A percentile compares a stretch with the other conserved stretches of the same genome.
Evolutionary conservation across 1,140 invertebrate species (phyloP).

Genomic region (Bradysia coprophila): DNA sequence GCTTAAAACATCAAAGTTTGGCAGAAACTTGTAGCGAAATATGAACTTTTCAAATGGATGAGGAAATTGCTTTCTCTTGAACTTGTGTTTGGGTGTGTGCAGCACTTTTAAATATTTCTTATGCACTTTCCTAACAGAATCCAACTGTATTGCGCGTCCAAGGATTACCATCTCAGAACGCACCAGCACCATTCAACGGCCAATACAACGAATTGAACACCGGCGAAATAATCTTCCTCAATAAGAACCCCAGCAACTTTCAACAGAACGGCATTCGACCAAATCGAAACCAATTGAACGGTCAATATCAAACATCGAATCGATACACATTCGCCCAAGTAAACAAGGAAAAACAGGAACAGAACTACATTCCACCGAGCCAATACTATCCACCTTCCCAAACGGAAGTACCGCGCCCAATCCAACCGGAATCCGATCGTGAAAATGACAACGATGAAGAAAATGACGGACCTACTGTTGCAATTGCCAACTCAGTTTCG

Average conservation of each 20-base stretch:
- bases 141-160: slow-evolving; percentile 2
- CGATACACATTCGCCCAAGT: not conserved
- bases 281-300: not conserved
- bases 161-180: not conserved
- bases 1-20: too few relatives aligned
- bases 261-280: not conserved
- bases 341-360: not conserved
- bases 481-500: slow-evolving; percentile 1
- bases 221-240: not conserved
- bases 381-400: not conserved
- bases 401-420: not conserved
- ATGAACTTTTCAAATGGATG: too few relatives aligned
- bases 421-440: not conserved
- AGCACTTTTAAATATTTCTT: not conserved
- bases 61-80: slow-evolving; percentile 1
- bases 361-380: not conserved
- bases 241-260: not conserved
- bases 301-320: not conserved
- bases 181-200: slow-evolving; percentile 1
- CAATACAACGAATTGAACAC: slow-evolving; percentile 1
- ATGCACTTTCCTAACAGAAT: not conserved
- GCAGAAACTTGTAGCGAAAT: too few relatives aligned
- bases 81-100: not conserved
- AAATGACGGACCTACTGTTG: not conserved
- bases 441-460: slow-evolving; percentile 2